A percentile compares a stretch with the other conserved stretches of the same genome.
phyloP scores from a whole-genome alignment of 2,113 vertebrate genomes.

The Upupa epops region DNA sequence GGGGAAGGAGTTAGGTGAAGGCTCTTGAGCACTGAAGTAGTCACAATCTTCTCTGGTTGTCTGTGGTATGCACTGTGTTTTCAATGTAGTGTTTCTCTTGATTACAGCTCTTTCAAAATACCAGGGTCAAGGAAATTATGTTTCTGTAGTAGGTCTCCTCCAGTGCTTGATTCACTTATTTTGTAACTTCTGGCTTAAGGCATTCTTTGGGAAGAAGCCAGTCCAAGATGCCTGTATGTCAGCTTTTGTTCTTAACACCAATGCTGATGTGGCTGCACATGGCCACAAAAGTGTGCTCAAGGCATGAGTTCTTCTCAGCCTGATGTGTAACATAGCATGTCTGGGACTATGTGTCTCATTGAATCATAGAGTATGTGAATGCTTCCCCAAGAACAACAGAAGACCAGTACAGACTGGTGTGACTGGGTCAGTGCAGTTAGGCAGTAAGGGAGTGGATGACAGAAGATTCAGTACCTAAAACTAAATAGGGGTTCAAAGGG shows the following conservation, averaged over 20 bases:
- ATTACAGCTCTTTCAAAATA: neutral
- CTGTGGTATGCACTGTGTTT: neutral
- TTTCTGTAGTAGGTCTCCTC: neutral
- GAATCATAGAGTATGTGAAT: neutral
- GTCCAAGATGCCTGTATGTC: neutral
- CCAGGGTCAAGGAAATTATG: neutral
- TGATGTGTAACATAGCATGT: accelerated
- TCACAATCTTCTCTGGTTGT: neutral
- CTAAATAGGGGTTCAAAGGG: neutral
- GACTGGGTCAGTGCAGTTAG: neutral
- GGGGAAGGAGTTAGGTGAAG: neutral
- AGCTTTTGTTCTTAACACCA: neutral
- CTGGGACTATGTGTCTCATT: accelerated
- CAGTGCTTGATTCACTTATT: neutral
- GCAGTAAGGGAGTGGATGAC: neutral
- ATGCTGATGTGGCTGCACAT: neutral
- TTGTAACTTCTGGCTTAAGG: neutral
- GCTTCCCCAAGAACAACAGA: neutral
- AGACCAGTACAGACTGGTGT: neutral
- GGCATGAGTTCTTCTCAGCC: neutral
- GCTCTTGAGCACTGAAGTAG: neutral
- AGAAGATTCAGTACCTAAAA: neutral
- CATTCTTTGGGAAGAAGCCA: neutral
- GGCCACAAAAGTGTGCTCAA: neutral
- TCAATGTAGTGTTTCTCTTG: neutral